These are phyloP conservation scores for Aradophagus sp. DNA, from an alignment of 1,140 invertebrate genomes.

Conservation along the genomic window DNA sequence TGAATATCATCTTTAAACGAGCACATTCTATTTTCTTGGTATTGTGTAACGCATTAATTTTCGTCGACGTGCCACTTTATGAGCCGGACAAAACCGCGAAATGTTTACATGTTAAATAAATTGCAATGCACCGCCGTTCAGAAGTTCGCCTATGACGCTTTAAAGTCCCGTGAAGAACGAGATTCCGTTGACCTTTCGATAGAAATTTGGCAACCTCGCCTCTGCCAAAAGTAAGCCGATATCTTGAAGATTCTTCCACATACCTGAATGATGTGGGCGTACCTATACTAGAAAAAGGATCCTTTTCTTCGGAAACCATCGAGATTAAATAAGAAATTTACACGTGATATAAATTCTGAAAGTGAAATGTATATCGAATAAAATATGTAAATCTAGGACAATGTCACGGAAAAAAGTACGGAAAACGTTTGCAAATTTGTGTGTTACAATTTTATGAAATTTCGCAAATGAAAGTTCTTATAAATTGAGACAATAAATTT, in stretches of 20 bases:
- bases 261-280: conserved; percentile 50
- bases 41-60: conserved; percentile 7
- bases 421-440: too few species aligned
- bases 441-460: too few species aligned
- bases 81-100: neutral
- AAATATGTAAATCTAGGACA: too few species aligned
- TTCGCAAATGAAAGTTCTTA: too few species aligned
- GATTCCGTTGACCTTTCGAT: conserved; percentile 54
- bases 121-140: too few species aligned
- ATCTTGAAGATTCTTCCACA: conserved; percentile 49
- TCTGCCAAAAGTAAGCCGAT: conserved; percentile 64
- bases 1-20: conserved; percentile 32
- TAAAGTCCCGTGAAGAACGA: too few species aligned
- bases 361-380: too few species aligned
- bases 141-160: too few species aligned
- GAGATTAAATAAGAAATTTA: conserved; percentile 5
- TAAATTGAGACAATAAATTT: too few species aligned
- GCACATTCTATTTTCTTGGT: conserved; percentile 20
- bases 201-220: conserved; percentile 66
- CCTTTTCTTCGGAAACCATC: conserved; percentile 10
- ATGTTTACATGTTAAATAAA: too few species aligned
- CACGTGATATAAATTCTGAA: conserved; percentile 2
- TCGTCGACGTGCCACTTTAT: conserved; percentile 32
- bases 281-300: conserved; percentile 16
- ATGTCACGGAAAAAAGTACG: too few species aligned